Base-by-base conservation (phyloP, 2,797 vertebrate genomes). In the Gymnocypris eckloni region DNA sequence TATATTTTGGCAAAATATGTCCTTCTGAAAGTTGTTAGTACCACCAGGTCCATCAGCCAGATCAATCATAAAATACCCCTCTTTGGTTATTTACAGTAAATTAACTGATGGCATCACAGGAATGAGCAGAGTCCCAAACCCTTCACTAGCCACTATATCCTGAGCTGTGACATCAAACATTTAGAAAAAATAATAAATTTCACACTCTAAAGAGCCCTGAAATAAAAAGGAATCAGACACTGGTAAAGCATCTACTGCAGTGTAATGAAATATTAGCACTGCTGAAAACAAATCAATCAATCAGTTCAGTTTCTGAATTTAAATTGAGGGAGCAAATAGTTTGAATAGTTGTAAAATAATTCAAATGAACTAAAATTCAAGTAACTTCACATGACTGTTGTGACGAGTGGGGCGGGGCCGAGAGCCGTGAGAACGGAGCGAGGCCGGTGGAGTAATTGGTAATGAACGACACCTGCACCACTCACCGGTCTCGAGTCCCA, bases 1-100 rank as follows among this genome's bases (percentile, higher is more conserved):
- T 48, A 28, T 69, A 28, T 33, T 85, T 73, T 71, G 39, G 52
- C 1, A 48, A 59, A 79, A 75, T 37, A 79, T 54, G 15, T 72
- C 43, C 56, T 83, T 70, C 61, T n/a, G 6, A 12, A 66, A 73
- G 37, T 54, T 85, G 37, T 28, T 50, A 12, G 4, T 56, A 48
- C 45, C 12, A 69, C 52, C 1, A n/a, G 12, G 48, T 86, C 37
- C 37, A 18, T 39, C 33, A 69, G 66, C 66, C 37, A 69, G 12
- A 69, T 1, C 66, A 69, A 37, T 37, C 66, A 9, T 18, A 20
- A 39, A 39, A 9, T 39, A 16, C 16, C 20, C 7, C 66, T 39
- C 15, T 18, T 37, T 69, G 16, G 16, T 69, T 20, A 39, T 3
- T 20, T 37, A 28, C 28, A 28, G 4, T 20, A 6, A 16, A 66